Base-by-base conservation (phyloP, 2,113 vertebrate species). In the Sylvia atricapilla region DNA sequence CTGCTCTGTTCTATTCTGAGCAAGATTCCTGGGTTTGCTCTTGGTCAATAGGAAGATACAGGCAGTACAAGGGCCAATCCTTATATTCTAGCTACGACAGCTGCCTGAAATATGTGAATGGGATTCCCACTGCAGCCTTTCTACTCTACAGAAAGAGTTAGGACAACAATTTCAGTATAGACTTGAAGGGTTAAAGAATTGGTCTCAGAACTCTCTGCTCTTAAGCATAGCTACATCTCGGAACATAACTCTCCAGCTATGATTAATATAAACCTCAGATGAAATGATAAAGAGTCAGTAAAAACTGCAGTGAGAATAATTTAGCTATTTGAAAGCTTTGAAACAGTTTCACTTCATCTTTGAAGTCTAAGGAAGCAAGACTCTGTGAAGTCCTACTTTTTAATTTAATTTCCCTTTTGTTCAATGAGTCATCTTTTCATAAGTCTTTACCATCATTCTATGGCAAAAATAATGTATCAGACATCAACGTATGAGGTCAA, bases 401-500 rank as follows among this genome's bases (percentile, higher is more conserved):
- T 56, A 90, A 89, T 94, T 95, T 89, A 75, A 79, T 94, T 94
- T 95, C 91, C 56, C n/a, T 89, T 91, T 91, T 92, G 56, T 90
- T 89, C 87, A 91, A 82, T 94, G 94, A 97, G 69, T 94, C 94
- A 97, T 81, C 27, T 87, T 87, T 92, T 91, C 74, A 60, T 37
- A 91, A 84, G 64, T 31, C 8, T 84, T 39, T 74, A 67, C 79
- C 27, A 44, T 55, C 64, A 60, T 80, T 89, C 64, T 84, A 28
- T 82, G 58, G 87, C n/a, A 87, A 90, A 95, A 91, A 89, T 60
- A 75, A 89, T 67, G 52, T 37, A 41, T 35, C 63, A 49, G 28
- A 46, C 37, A 87, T 76, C 62, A 91, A 73, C 1, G 2, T 31
- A 69, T 53, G 84, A 69, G 81, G 84, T 92, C 91, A 91, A 79